Evolutionary conservation across 2,888 invertebrate genomes (phyloP).

Genomic region (Eristalinus aeneus): DNA sequence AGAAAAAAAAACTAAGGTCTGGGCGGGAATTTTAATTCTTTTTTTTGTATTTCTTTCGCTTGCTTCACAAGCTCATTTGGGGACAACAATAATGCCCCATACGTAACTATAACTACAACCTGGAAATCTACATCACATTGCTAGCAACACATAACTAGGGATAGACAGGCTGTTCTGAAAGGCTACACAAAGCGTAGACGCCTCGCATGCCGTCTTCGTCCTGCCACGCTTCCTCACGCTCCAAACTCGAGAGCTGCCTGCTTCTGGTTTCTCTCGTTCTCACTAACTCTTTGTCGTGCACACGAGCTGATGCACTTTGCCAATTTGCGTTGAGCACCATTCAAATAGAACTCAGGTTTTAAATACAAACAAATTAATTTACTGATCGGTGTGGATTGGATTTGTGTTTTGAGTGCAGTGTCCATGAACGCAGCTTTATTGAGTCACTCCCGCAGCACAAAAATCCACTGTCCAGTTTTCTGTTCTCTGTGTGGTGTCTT

Average conservation of each 20-base stretch:
- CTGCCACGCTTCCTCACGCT: neutral
- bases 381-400: slow-evolving; percentile 5
- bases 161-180: neutral
- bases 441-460: slow-evolving; percentile 35
- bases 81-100: slow-evolving; percentile 38
- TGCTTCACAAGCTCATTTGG: slow-evolving; percentile 33
- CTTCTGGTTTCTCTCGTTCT: neutral
- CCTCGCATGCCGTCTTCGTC: neutral
- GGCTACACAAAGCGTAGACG: neutral
- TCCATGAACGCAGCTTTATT: slow-evolving; percentile 17
- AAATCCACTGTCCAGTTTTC: slow-evolving; percentile 38
- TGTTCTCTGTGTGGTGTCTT: slow-evolving; percentile 34
- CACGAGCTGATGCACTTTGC: slow-evolving; percentile 4
- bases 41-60: neutral
- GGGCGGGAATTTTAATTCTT: slow-evolving; percentile 38
- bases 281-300: slow-evolving; percentile 50
- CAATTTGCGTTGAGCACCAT: slow-evolving; percentile 60
- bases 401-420: slow-evolving; percentile 48
- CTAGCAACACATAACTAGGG: slow-evolving; percentile 42
- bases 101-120: slow-evolving; percentile 50
- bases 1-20: slow-evolving; percentile 42
- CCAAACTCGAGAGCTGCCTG: slow-evolving; percentile 1
- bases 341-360: slow-evolving; percentile 49
- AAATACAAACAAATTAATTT: slow-evolving; percentile 35
- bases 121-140: slow-evolving; percentile 60